Base-by-base conservation (phyloP, 1,140 invertebrate species). In the Drosophila kurseongensis region DNA sequence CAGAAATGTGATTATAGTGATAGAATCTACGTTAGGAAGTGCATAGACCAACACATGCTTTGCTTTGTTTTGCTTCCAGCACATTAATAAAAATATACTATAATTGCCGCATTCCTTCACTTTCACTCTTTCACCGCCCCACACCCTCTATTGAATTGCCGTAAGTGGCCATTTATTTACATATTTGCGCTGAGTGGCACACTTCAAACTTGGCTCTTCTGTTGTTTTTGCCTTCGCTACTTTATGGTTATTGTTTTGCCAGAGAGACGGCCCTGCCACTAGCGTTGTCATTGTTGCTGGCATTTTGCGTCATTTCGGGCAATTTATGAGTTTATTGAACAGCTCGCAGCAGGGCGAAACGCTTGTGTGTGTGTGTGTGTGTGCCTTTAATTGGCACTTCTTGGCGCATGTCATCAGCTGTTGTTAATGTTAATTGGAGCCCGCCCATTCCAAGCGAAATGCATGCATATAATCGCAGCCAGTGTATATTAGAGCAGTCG, bases 131-230 rank as follows among this genome's bases (percentile, higher is more conserved):
- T 7, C 29, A n/a, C 13, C 8, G 4, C 13, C 6, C 18, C 18
- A 14, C 27, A 32, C 16, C 27, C 47, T 52, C 65, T 58, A 78
- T 83, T 83, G 74, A 80, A 73, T 80, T 65, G 62, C 84, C 80
- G 56, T 75, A 90, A 89, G 85, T 89, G 84, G 77, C 84, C 77
- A 84, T 89, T 89, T 89, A 89, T 89, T 89, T 90, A 56, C 84
- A 89, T 84, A 89, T 88, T 88, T 80, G 58, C 76, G 58, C 71
- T 68, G 81, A 85, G 78, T 80, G 77, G 78, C 84, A 75, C 75
- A 78, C 80, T 83, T 75, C 76, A 88, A 78, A 63, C 44, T 74
- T 80, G 65, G 32, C 42, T 38, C 45, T 51, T 58, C 32, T 61
- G 55, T 48, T 41, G 54, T 59, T 59, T 56, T 57, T 77, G 35